Percentiles rank a stretch among this genome's conserved stretches.
Evolutionary conservation across 2,797 vertebrate species (phyloP).

Genomic region (Microhierax caerulescens): DNA sequence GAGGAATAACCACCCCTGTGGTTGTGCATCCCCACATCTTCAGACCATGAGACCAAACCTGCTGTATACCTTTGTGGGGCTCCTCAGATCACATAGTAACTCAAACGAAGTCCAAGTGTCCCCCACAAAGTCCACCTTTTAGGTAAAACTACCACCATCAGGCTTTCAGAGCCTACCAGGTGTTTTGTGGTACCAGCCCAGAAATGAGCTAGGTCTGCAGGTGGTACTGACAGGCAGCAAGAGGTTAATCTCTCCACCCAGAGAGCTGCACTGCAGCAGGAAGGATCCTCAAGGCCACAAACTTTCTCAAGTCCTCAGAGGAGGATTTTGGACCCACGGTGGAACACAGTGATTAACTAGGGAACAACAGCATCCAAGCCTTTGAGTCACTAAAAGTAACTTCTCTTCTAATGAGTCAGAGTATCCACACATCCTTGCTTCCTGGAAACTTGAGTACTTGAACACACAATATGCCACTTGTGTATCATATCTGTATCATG

Average conservation of each 20-base stretch:
- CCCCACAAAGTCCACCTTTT: background rate
- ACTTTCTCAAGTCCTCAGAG: background rate
- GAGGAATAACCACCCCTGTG: background rate
- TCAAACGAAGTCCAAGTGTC: background rate
- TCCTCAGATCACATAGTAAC: background rate
- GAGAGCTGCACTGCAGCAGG: background rate
- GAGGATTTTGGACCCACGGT: background rate
- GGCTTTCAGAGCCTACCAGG: background rate
- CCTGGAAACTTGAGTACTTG: background rate
- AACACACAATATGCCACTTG: background rate
- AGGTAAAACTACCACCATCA: background rate
- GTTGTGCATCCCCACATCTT: accelerated
- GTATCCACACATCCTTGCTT: slow-evolving; percentile 18
- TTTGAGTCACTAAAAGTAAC: slow-evolving; percentile 34
- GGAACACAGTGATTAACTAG: background rate
- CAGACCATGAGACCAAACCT: background rate
- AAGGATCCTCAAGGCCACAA: background rate
- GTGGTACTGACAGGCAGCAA: accelerated
- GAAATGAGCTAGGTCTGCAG: background rate
- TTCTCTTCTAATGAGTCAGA: slow-evolving; percentile 33
- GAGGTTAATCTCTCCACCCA: background rate
- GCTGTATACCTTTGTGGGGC: background rate
- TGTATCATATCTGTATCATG: background rate
- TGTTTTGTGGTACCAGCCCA: background rate
- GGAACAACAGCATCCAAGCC: background rate